Evolutionary conservation across 2,797 vertebrate species (phyloP).

Genomic region (Manis javanica): DNA sequence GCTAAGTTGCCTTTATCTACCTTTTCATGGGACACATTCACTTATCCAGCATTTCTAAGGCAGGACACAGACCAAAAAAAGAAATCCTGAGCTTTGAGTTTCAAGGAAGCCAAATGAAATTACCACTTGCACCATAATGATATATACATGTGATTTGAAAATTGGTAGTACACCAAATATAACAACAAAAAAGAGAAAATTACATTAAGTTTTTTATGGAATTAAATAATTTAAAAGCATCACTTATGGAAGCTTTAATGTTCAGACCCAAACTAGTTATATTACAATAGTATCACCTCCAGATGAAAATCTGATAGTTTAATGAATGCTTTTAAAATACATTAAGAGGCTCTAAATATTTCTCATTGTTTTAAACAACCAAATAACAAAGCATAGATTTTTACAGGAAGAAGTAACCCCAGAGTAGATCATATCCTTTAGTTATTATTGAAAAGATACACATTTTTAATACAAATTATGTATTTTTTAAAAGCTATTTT

Average conservation of each 20-base stretch:
- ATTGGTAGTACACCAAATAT: background rate
- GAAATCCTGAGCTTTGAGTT: background rate
- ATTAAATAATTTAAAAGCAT: background rate
- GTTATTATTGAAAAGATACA: background rate
- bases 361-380: background rate
- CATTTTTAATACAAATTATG: background rate
- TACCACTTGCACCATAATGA: background rate
- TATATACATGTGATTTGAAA: background rate
- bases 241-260: background rate
- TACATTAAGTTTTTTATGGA: background rate
- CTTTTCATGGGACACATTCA: background rate
- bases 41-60: background rate
- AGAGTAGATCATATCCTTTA: background rate
- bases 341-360: background rate
- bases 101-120: background rate
- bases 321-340: background rate
- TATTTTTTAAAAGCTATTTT: constrained; percentile 33
- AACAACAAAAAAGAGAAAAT: background rate
- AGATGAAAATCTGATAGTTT: background rate
- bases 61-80: background rate
- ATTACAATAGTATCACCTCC: background rate
- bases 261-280: background rate
- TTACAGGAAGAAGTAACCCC: background rate
- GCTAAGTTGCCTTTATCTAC: background rate
- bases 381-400: background rate